Percentiles rank a stretch among this genome's conserved stretches.
phyloP scores from a whole-genome alignment of 2,888 invertebrate species.

The Hydroisotoma schaefferi region DNA sequence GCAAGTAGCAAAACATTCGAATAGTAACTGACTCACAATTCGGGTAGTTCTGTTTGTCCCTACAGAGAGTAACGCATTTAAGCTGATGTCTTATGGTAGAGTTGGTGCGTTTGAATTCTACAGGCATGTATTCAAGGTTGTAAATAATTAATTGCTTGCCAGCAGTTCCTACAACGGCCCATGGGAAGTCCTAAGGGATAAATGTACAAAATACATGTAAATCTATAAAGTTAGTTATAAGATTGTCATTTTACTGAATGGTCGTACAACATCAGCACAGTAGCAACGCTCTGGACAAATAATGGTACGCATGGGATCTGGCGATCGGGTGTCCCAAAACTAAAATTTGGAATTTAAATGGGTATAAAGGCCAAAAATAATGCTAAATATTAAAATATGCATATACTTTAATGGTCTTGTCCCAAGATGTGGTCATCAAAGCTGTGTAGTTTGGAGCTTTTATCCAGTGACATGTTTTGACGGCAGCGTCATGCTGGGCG shows the following conservation, averaged over 20 bases:
- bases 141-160: constrained; percentile 87
- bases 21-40: constrained; percentile 60
- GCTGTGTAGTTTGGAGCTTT: constrained; percentile 92
- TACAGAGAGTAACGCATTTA: constrained; percentile 91
- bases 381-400: not conserved
- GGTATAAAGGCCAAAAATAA: not conserved
- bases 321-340: constrained; percentile 96
- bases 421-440: constrained; percentile 99
- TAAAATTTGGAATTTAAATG: constrained; percentile 54
- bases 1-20: not conserved
- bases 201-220: constrained; percentile 53
- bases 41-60: constrained; percentile 87
- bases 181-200: constrained; percentile 71
- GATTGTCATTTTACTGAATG: too few species aligned
- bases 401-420: constrained; percentile 81
- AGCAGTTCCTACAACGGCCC: constrained; percentile 97
- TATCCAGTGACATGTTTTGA: constrained; percentile 96
- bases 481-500: constrained; percentile 91
- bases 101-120: constrained; percentile 88
- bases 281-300: constrained; percentile 90
- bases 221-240: too few species aligned
- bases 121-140: constrained; percentile 88
- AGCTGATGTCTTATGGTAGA: constrained; percentile 91
- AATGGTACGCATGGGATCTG: constrained; percentile 84
- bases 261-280: constrained; percentile 90